Percentiles rank a stretch among this genome's conserved stretches.
Evolutionary conservation across 2,888 invertebrate species (phyloP).

Genomic region (Notocelia uddmanniana): DNA sequence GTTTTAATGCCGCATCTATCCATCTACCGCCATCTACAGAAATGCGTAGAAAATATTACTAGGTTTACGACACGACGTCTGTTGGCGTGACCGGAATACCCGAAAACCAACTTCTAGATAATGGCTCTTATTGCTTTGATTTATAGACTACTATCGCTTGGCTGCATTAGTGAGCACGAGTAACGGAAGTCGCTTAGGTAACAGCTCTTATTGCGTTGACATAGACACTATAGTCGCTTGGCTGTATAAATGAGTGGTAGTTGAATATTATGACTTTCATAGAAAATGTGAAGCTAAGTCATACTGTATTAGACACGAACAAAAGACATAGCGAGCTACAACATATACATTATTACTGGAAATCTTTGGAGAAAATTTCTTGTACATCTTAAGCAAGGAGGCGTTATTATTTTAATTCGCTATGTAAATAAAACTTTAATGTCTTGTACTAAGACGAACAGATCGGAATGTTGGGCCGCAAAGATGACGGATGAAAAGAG

Average conservation of each 20-base stretch:
- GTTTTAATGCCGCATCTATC: conserved; percentile 12
- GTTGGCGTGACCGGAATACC: conserved; percentile 17
- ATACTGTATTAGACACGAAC: neutral
- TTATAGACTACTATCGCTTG: neutral
- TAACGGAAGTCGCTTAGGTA: too few relatives aligned
- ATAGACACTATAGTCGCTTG: neutral
- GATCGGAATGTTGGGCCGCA: too few relatives aligned
- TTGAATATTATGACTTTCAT: conserved; percentile 15
- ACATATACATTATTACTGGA: too few relatives aligned
- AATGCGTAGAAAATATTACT: conserved; percentile 26
- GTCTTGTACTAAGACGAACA: too few relatives aligned
- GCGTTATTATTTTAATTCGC: too few relatives aligned
- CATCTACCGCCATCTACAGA: neutral
- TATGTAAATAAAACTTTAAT: too few relatives aligned
- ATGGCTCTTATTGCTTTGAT: neutral
- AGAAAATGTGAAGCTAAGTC: neutral
- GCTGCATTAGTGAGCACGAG: neutral
- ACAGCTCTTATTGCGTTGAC: neutral
- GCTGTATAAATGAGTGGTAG: neutral
- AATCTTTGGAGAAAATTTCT: too few relatives aligned
- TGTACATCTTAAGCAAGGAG: too few relatives aligned
- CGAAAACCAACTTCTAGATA: neutral
- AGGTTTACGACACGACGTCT: conserved; percentile 22
- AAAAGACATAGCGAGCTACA: too few relatives aligned
- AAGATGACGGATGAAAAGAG: too few relatives aligned